A percentile compares a stretch with the other conserved stretches of the same genome.
Evolutionary conservation across 2,797 vertebrate genomes (phyloP).

Genomic region (Parauchenoglanis punctatus): DNA sequence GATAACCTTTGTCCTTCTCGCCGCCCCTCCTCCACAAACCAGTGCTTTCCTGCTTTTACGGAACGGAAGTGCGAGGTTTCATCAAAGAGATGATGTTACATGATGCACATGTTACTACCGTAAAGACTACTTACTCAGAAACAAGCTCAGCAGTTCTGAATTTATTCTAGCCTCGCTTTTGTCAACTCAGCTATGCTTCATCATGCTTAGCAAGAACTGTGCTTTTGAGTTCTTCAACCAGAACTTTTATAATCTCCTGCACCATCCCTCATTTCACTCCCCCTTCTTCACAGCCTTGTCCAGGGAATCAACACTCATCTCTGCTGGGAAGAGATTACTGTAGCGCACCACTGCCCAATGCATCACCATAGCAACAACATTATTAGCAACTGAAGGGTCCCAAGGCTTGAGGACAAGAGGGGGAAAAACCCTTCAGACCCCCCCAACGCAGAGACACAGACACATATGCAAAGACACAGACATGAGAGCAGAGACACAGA

Average conservation of each 20-base stretch:
- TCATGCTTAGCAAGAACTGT: not conserved
- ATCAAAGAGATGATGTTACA: not conserved
- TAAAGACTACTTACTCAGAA: not conserved
- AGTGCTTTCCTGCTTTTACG: slow-evolving; percentile 34
- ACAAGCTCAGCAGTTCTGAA: not conserved
- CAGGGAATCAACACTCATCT: slow-evolving; percentile 16
- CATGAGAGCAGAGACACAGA: no score
- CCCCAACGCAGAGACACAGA: no score
- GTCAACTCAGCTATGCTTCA: not conserved
- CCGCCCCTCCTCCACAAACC: slow-evolving; percentile 33
- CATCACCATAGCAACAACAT: slow-evolving; percentile 66
- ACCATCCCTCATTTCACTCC: not conserved
- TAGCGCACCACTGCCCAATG: slow-evolving; percentile 44
- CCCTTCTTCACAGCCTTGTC: slow-evolving; percentile 24
- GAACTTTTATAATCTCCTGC: not conserved
- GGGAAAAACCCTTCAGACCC: not conserved
- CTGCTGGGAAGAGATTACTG: slow-evolving; percentile 53
- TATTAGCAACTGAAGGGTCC: slow-evolving; percentile 64
- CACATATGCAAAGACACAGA: no score
- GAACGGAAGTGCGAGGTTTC: not conserved
- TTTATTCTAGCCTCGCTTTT: not conserved
- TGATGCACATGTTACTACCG: not conserved
- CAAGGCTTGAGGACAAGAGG: slow-evolving; percentile 34
- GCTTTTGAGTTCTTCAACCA: not conserved
- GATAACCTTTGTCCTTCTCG: slow-evolving; percentile 52